A percentile compares a stretch with the other conserved stretches of the same genome.
Conservation (phyloP, 2,797 vertebrate genomes). For the Stomatorhinus walkeri region DNA sequence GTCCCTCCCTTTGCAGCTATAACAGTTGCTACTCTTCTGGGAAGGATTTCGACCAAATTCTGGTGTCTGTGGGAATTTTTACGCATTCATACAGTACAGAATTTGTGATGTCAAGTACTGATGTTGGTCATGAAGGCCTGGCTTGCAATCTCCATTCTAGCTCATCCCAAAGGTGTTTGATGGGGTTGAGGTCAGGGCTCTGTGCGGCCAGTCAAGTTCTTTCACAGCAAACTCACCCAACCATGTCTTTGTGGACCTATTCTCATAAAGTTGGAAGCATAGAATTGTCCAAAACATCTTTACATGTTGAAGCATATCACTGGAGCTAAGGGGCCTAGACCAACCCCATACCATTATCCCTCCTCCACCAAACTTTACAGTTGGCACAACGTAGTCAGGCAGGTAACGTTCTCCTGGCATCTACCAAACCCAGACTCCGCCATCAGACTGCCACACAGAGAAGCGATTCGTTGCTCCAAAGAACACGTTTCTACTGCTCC, state of each 20-base stretch:
- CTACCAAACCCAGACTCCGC: not conserved
- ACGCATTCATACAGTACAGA: not conserved
- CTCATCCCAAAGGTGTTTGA: not conserved
- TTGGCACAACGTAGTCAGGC: not conserved
- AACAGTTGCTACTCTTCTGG: not conserved
- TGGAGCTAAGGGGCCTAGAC: not conserved
- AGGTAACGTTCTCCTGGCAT: not conserved
- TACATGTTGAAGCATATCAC: not conserved
- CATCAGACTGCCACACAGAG: not conserved
- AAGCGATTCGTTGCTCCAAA: not conserved
- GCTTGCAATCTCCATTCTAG: not conserved
- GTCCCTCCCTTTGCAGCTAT: not conserved
- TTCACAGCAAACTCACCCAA: not conserved
- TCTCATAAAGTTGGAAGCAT: not conserved
- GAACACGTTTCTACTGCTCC: not conserved
- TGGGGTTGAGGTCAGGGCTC: not conserved
- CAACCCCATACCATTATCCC: not conserved
- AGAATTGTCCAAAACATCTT: not conserved
- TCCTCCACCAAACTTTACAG: not conserved
- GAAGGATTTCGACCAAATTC: not conserved
- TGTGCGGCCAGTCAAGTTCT: not conserved
- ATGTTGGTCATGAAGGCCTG: not conserved
- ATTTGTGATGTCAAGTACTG: not conserved
- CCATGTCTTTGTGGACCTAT: not conserved
- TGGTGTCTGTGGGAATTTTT: not conserved